phyloP scores from a whole-genome alignment of 2,797 vertebrate genomes.

The Bothrops alternatus region DNA sequence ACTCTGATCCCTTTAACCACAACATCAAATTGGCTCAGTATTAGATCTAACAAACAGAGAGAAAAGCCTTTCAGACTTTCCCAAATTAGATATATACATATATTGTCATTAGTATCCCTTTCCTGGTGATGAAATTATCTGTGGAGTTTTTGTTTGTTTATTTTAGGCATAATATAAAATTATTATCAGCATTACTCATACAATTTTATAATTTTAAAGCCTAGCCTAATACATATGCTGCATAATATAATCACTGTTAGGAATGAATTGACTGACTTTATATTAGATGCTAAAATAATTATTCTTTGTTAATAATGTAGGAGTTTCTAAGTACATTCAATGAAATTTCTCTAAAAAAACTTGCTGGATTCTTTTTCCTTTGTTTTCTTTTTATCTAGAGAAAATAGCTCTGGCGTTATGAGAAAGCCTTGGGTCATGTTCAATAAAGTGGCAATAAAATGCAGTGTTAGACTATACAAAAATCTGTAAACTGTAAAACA shows the following conservation, averaged over 20 bases:
- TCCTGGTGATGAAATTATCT: background rate
- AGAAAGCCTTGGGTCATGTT: background rate
- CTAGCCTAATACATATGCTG: background rate
- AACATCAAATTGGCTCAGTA: background rate
- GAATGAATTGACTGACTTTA: background rate
- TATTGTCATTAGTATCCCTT: background rate
- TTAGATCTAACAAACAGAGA: background rate
- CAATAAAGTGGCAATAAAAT: background rate
- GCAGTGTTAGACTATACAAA: no score
- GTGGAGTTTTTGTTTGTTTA: background rate
- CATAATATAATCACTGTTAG: background rate
- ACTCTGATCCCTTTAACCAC: background rate
- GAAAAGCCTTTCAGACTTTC: background rate
- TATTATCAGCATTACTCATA: background rate
- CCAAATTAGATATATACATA: background rate
- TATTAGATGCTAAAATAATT: background rate
- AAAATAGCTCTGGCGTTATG: slow-evolving; percentile 4
- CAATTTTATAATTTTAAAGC: background rate
- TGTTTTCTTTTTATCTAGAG: background rate
- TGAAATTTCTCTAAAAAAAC: slow-evolving; percentile 9
- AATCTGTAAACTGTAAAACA: background rate
- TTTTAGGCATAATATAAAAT: background rate
- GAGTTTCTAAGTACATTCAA: slow-evolving; percentile 32
- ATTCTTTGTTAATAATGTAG: slow-evolving; percentile 6
- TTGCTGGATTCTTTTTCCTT: background rate